Conservation (phyloP, 1,140 invertebrate genomes). For the Epicauta chinensis region DNA sequence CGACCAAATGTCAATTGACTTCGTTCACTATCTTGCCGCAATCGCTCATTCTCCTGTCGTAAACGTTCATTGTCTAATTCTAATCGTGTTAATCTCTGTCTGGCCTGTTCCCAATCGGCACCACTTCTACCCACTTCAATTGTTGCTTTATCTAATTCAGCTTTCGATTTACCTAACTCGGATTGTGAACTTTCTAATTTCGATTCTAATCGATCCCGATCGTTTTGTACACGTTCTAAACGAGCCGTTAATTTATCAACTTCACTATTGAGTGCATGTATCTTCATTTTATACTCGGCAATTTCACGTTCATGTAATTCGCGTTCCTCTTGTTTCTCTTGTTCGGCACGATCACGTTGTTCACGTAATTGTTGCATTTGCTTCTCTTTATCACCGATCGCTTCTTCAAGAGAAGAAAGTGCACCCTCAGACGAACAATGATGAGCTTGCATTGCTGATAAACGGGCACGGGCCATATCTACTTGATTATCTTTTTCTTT, state of each 20-base stretch:
- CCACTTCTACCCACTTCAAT: conserved; percentile 81
- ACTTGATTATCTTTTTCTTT: conserved; percentile 98
- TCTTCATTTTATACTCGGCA: conserved; percentile 91
- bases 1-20: conserved; percentile 70
- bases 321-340: conserved; percentile 92
- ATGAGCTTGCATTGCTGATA: conserved; percentile 87
- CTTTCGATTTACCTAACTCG: conserved; percentile 88
- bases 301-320: conserved; percentile 90
- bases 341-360: conserved; percentile 82
- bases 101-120: conserved; percentile 83
- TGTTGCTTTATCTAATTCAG: conserved; percentile 84
- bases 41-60: conserved; percentile 74
- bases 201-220: conserved; percentile 84
- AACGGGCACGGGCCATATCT: conserved; percentile 83
- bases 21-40: conserved; percentile 78
- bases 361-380: conserved; percentile 80
- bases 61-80: conserved; percentile 87
- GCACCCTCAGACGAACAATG: conserved; percentile 89
- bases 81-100: conserved; percentile 74
- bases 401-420: conserved; percentile 87
- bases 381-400: conserved; percentile 94
- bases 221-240: conserved; percentile 77
- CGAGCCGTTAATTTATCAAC: conserved; percentile 85
- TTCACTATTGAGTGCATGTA: conserved; percentile 83
- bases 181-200: conserved; percentile 88